Base-by-base conservation (phyloP, 2,888 invertebrate genomes). In the Seira musarum region DNA sequence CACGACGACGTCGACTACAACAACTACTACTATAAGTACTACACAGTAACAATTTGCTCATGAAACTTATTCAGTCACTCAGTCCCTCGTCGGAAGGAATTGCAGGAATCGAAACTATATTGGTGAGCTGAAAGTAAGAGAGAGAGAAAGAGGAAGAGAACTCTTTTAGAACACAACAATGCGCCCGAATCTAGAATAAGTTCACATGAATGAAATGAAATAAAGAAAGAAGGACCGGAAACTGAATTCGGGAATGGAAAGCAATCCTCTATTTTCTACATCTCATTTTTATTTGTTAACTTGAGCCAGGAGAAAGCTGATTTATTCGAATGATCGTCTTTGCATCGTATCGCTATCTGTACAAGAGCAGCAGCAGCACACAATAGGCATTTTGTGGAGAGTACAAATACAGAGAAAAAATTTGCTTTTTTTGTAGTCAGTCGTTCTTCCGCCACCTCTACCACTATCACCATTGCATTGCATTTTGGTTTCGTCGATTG, bases 231-330 rank as follows among this genome's bases (percentile, higher is more conserved):
- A n/a, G n/a, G n/a, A 57, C 57, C 3, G 6, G 57, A n/a, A 40
- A 40, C 13, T 8, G 40, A 40, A 40, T 40, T n/a, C 40, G 57
- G 57, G 10, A 57, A n/a, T n/a, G n/a, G 57, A 40, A 40, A 40
- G 40, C 40, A 40, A 40, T 40, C 40, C 40, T 40, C 40, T n/a
- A 57, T 57, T 57, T 57, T 57, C n/a, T 57, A 57, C 57, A 57
- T 57, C 57, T 57, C 57, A 57, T 57, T 57, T 57, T 57, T 57
- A 57, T 57, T 57, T 57, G 57, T 57, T 57, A 57, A 57, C 57
- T 57, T 57, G 57, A 57, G 57, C 57, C n/a, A 10, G 10, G 17
- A 10, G 57, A 57, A 57, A 57, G 57, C 57, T 57, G 57, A 57
- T 57, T 57, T 57, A 40, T 40, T 40, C n/a, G 57, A 57, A 57